Base-by-base conservation (phyloP, 2,113 vertebrate genomes). In the Herpailurus yagouaroundi region DNA sequence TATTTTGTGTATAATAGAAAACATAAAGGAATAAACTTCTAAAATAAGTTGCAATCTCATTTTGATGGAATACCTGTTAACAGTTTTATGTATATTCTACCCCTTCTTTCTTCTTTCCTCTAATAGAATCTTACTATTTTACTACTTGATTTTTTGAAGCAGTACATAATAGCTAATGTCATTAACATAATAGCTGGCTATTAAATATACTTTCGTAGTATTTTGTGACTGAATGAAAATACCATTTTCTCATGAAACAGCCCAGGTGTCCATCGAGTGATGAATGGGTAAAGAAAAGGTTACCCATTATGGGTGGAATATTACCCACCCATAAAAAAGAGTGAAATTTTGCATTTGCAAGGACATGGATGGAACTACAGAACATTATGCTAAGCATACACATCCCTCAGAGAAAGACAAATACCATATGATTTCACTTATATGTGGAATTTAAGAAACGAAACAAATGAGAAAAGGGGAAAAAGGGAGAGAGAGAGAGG, bases 171-270 rank as follows among this genome's bases (percentile, higher is more conserved):
- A 96, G 15, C 87, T 89, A 91, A 52, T 95, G 8, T 38, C 80
- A 86, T 60, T 82, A 89, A 77, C 7, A 76, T 50, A 85, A 94
- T 50, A 85, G 14, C 52, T 93, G 88, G 8, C 19, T 93, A 33
- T 91, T 93, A 84, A 68, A 12, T 84, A 48, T 91, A 29, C 29
- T 92, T 94, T 36, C 1, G 1, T 48, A 18, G 33, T 73, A 57
- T 81, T 96, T 89, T 60, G 94, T 50, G 3, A 66, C 18, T 89
- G 18, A 86, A 94, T 33, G 21, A 89, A 95, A 96, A 87, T 82
- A 74, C 0, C 21, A 83, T 87, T 89, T 93, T 94, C 89, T 41
- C 55, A 57, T 57, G 55, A 57, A 57, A 57, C 55, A 57, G 55
- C 19, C 55, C 19, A 57, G 21, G 18, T 57, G 55, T 21, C 55